Conservation (phyloP, 2,113 vertebrate genomes). For the Pygoscelis adeliae region DNA sequence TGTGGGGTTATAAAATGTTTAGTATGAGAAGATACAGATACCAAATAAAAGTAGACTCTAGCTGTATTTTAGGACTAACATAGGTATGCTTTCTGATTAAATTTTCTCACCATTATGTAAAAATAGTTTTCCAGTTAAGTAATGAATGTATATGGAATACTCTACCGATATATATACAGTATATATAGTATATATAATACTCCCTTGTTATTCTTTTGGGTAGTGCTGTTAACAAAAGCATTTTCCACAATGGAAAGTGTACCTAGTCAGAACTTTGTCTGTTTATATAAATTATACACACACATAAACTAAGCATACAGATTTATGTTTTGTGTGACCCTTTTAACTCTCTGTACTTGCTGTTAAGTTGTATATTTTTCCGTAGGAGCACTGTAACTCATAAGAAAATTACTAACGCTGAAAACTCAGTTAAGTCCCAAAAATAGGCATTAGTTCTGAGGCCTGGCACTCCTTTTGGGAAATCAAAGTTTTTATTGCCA, state of each 20-base stretch:
- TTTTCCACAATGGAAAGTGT: conserved; percentile 54
- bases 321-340: conserved; percentile 81
- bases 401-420: conserved; percentile 74
- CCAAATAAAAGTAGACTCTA: not conserved
- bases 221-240: conserved; percentile 57
- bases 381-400: conserved; percentile 73
- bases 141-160: not conserved
- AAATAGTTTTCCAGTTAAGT: not conserved
- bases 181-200: not conserved
- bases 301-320: conserved; percentile 67
- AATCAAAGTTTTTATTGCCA: conserved; percentile 82
- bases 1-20: not conserved
- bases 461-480: conserved; percentile 78
- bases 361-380: conserved; percentile 82
- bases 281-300: conserved; percentile 74
- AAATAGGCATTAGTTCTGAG: conserved; percentile 76
- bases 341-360: conserved; percentile 79
- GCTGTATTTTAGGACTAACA: not conserved
- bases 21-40: not conserved
- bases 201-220: conserved; percentile 36
- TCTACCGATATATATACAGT: not conserved
- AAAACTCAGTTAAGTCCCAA: conserved; percentile 78
- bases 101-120: not conserved
- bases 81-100: not conserved
- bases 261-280: conserved; percentile 66